Evolutionary conservation across 2,797 vertebrate genomes (phyloP).

Genomic region (Gymnoscopelus microlampas): DNA sequence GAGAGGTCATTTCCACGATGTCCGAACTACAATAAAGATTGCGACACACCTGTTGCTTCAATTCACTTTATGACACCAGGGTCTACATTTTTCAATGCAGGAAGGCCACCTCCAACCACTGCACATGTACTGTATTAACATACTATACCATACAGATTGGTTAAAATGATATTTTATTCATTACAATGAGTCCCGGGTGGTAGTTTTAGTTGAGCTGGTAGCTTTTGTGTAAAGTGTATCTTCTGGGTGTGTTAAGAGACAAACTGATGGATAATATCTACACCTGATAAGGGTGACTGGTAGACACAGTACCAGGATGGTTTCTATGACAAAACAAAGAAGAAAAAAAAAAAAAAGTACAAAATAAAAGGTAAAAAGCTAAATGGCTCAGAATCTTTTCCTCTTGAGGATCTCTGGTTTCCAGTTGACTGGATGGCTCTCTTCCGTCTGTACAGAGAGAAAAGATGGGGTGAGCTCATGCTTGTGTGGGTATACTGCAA

Average conservation of each 20-base stretch:
- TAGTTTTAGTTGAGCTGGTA: neutral
- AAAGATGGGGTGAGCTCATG: constrained; percentile 6
- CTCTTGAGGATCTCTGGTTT: constrained; percentile 99
- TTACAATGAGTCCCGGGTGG: no score
- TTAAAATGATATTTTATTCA: no score
- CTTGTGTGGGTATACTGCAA: neutral
- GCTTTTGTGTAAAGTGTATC: neutral
- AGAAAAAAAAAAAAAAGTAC: constrained; percentile 18
- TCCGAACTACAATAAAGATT: no score
- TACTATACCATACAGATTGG: no score
- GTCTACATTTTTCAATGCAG: no score
- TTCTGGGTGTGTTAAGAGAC: constrained; percentile 17
- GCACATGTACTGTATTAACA: no score
- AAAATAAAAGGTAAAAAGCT: constrained; percentile 33
- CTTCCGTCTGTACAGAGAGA: constrained; percentile 89
- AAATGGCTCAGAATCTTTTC: constrained; percentile 89
- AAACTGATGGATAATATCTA: constrained; percentile 18
- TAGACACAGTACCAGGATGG: constrained; percentile 23
- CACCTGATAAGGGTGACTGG: constrained; percentile 20
- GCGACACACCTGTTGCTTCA: no score
- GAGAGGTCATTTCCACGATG: no score
- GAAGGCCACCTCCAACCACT: no score
- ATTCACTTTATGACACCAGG: no score
- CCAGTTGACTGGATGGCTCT: constrained; percentile 97
- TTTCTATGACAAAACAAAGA: constrained; percentile 31